phyloP scores from a whole-genome alignment of 2,888 invertebrate genomes.

The Cylloceria caligata region DNA sequence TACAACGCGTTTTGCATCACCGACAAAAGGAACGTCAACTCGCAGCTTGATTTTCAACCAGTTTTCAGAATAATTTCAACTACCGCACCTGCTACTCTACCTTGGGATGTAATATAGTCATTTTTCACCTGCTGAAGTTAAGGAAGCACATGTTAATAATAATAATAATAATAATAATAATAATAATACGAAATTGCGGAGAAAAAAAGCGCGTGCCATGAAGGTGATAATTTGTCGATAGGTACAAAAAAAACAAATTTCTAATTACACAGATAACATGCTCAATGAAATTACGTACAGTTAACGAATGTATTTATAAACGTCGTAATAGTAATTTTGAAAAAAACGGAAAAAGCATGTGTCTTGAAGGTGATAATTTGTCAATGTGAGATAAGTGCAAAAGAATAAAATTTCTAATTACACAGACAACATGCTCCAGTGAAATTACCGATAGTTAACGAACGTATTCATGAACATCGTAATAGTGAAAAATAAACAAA shows the following conservation, averaged over 20 bases:
- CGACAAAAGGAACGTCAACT: slow-evolving; percentile 15
- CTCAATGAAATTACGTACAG: background rate
- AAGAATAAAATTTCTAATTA: background rate
- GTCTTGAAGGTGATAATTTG: no score
- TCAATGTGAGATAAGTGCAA: background rate
- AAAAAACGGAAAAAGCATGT: no score
- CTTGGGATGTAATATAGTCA: slow-evolving; percentile 54
- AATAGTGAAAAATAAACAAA: background rate
- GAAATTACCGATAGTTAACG: background rate
- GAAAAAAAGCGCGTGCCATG: slow-evolving; percentile 17
- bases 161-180: no score
- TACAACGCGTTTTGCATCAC: slow-evolving; percentile 3
- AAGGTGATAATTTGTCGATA: slow-evolving; percentile 11
- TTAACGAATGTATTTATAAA: background rate
- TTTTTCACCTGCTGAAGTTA: slow-evolving; percentile 44
- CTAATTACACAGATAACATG: background rate
- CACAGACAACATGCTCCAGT: background rate
- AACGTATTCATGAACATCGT: no score
- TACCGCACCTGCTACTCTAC: background rate
- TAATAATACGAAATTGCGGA: no score
- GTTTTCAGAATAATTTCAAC: slow-evolving; percentile 25
- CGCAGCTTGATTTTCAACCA: slow-evolving; percentile 6
- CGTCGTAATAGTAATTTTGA: no score
- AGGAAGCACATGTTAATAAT: slow-evolving; percentile 8
- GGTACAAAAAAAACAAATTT: background rate